A percentile compares a stretch with the other conserved stretches of the same genome.
phyloP scores from a whole-genome alignment of 1,140 invertebrate species.

The Homarus americanus region DNA sequence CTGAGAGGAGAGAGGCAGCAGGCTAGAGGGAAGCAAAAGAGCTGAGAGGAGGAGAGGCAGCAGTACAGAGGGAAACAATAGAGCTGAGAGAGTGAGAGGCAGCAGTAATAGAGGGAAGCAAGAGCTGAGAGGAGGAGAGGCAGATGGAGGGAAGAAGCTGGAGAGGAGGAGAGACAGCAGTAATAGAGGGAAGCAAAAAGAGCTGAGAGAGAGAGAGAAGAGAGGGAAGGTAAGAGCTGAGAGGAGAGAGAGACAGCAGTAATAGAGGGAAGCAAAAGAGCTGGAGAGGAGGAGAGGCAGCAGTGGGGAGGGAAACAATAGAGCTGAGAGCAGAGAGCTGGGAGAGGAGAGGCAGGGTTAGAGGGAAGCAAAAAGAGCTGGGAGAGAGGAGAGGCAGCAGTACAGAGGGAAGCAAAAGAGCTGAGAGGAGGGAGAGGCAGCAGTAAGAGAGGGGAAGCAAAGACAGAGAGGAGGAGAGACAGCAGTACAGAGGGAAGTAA shows the following conservation, averaged over 20 bases:
- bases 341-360: neutral
- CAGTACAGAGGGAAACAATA: neutral
- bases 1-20: no score
- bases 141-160: neutral
- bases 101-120: neutral
- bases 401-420: neutral
- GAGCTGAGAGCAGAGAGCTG: neutral
- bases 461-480: neutral
- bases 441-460: neutral
- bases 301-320: neutral
- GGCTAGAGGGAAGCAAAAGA: neutral
- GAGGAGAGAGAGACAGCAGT: neutral
- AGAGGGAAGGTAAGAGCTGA: neutral
- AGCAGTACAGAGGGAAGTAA: no score
- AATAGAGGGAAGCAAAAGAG: neutral
- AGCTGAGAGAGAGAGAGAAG: neutral
- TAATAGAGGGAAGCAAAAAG: neutral
- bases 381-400: neutral
- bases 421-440: no score
- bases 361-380: neutral
- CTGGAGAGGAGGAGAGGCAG: neutral
- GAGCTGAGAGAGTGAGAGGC: neutral
- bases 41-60: neutral
- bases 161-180: neutral
- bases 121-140: neutral